Evolutionary conservation across 2,113 vertebrate species (phyloP).

Genomic region (Entosphenus tridentatus): DNA sequence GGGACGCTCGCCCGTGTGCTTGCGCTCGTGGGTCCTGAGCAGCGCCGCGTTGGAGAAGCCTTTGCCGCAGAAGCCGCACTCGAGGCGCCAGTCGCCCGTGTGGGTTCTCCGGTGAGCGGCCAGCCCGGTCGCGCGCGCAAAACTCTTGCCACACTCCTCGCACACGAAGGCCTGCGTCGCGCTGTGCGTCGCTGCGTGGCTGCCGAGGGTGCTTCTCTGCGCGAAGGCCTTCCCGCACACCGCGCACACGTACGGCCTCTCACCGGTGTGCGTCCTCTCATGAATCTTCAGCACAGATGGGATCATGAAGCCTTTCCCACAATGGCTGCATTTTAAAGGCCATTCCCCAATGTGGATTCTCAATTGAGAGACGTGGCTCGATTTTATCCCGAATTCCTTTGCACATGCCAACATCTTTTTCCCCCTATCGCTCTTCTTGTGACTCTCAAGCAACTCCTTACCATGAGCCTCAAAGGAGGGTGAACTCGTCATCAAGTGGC

Average conservation of each 20-base stretch:
- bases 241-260: neutral
- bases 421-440: too few species aligned
- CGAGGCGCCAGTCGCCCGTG: neutral
- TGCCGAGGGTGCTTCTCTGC: neutral
- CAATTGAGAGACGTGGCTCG: neutral
- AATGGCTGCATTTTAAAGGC: conserved; percentile 5
- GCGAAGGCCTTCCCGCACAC: conserved; percentile 1
- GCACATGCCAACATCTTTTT: neutral
- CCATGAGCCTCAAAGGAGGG: too few species aligned
- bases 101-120: neutral
- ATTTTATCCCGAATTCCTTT: neutral
- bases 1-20: conserved; percentile 17
- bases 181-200: neutral
- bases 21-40: conserved; percentile 17
- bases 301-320: conserved; percentile 5
- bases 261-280: neutral
- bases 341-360: neutral
- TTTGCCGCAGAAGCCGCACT: neutral
- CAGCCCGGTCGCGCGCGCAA: neutral
- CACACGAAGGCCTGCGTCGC: neutral
- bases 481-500: too few species aligned
- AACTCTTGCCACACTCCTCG: neutral
- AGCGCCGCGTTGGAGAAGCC: neutral
- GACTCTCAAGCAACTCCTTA: too few species aligned
- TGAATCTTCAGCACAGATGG: neutral